Evolutionary conservation across 53 echinoderm and acorn worm genomes (phyloP), one percentile per base, ranked within the genome.

Genomic region (Henricia sp.): DNA sequence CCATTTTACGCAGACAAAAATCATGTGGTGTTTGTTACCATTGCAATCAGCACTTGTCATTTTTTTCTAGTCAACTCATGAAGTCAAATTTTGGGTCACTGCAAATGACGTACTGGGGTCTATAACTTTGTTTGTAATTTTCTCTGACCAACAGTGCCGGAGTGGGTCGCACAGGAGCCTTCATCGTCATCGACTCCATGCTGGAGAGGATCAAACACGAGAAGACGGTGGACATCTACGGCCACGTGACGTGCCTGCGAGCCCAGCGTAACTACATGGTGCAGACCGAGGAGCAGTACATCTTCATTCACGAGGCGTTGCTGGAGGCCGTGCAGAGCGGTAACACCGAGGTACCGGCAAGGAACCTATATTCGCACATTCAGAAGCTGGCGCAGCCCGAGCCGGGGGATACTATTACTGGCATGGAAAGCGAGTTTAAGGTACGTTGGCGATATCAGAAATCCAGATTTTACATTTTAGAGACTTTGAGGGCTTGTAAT

Each of bases 211-310:
- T 94, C 86, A 96, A 97, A 60, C 99, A 97, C 58, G 94, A 97
- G 82, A 94, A 94, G 64, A 94, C 99, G 9, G 94, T 97, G 38
- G 99, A 97, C 83, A 97, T 97, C 76, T 97, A 97, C 36, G 99
- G 99, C 70, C 99, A 97, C 44, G 92, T 92, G 85, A 94, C 94
- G 43, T 94, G 94, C 50, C 87, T 94, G 54, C 72, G 92, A 11
- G 94, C 99, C 27, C 99, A 94, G 52, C 84, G 99, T 44, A 97
- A 97, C 82, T 97, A 97, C 91, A 94, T 97, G 99, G 99, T 97
- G 30, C 99, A 97, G 78, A 97, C 99, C 4, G 99, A 97, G 60
- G 99, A 97, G 64, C 94, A 94, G 66, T 97, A 97, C 55, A 86
- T 97, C 70, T 97, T 94, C 55, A 94, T 94, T 78, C 94, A 94